Evolutionary conservation across 64 coral and sea anemone species (phyloP), one percentile per base, ranked within the genome.

Genomic region (Exaiptasia diaphana): DNA sequence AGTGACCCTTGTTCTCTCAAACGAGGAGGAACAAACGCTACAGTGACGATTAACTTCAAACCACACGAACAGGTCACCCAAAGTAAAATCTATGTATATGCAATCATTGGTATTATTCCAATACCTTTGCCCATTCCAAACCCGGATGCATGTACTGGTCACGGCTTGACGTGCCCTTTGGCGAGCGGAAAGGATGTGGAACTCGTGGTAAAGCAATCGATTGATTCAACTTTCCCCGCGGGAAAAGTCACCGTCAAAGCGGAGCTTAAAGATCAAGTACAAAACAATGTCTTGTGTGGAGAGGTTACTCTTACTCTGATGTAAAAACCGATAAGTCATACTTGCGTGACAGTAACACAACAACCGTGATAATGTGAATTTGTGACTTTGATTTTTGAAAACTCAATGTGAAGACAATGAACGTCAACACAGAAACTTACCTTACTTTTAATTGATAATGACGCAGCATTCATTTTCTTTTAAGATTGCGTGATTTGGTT

Each of bases 1-100:
- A 45, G 68, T 67, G 81, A 91, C 5, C 89, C 89, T 3, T 91
- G 90, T 64, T 73, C 81, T 20, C 58, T 92, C 42, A 92, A 92
- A 41, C 58, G 49, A 33, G 83, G 90, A 5, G n/a, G n/a, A 5
- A 17, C 32, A 65, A 65, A 65, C 13, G 61, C 31, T 5, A 65
- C 61, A 0, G 69, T 35, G 15, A 74, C 27, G 4, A 85, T 91
- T n/a, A 71, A 56, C 5, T 92, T 92, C 11, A 74, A 67, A 2
- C 90, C 90, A 4, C 41, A 38, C 4, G 90, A 92, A 64, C 75
- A 65, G 43, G 84, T 86, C 14, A 86, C 90, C 29, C 39, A 41
- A 29, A 57, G 82, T 5, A 92, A 92, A 55, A 54, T 91, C 30
- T 79, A 50, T 27, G 82, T 42, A 0, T 92, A 86, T 50, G 57